A percentile compares a stretch with the other conserved stretches of the same genome.
Conservation (phyloP, 2,797 vertebrate genomes). For the Phoeniculus purpureus region DNA sequence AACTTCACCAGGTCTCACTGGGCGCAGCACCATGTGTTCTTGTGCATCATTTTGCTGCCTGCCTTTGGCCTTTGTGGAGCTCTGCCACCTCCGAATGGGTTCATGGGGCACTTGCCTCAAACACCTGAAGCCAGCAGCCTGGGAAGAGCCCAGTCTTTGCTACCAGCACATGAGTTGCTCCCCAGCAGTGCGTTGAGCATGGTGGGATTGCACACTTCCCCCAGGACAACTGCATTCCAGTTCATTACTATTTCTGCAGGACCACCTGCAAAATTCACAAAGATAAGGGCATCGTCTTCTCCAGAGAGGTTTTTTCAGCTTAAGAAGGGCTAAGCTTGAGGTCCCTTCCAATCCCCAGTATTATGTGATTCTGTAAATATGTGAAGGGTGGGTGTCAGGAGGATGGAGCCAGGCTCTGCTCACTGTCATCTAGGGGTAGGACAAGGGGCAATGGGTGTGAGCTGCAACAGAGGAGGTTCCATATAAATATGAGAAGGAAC, state of each 20-base stretch:
- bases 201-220: neutral
- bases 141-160: neutral
- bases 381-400: too few relatives aligned
- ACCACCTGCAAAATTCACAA: neutral
- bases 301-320: neutral
- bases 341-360: too few relatives aligned
- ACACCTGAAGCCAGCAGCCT: neutral
- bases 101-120: neutral
- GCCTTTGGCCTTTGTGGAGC: neutral
- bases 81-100: neutral
- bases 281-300: neutral
- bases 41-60: accelerated
- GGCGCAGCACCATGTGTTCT: accelerated
- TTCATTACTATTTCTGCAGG: neutral
- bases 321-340: neutral
- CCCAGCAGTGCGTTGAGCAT: accelerated
- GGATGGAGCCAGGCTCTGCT: too few relatives aligned
- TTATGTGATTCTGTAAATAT: too few relatives aligned
- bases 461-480: too few relatives aligned
- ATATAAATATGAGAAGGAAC: too few relatives aligned
- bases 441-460: too few relatives aligned
- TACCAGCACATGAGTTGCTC: neutral
- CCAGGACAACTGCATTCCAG: neutral
- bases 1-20: accelerated
- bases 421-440: too few relatives aligned